Percentiles rank a stretch among this genome's conserved stretches.
These are phyloP conservation scores for Tenthredo amoena DNA, from an alignment of 2,888 invertebrate genomes.

Conservation along the genomic window DNA sequence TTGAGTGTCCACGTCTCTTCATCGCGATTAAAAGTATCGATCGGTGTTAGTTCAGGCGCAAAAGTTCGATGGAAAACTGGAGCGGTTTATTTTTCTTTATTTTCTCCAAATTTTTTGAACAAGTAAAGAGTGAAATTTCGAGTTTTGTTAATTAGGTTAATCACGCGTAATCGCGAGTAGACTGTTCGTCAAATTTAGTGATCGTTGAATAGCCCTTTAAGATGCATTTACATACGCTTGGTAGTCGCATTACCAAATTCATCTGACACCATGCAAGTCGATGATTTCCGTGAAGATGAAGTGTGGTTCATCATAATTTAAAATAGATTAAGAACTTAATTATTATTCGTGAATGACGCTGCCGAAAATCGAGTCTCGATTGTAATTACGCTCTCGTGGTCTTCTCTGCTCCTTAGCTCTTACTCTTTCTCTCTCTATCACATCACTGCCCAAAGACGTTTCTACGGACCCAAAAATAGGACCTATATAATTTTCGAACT, in stretches of 20 bases:
- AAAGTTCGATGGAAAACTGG: background rate
- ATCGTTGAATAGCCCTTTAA: background rate
- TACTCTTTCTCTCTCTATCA: conserved; percentile 10
- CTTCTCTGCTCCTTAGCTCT: conserved; percentile 11
- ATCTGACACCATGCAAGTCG: background rate
- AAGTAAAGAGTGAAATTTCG: background rate
- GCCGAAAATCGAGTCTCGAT: conserved; percentile 52
- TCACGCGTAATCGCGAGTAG: background rate
- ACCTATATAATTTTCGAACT: conserved; percentile 49
- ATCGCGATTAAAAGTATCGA: background rate
- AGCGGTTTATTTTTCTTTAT: background rate
- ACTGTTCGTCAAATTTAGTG: background rate
- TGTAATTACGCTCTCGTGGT: conserved; percentile 39
- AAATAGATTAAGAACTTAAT: conserved; percentile 56
- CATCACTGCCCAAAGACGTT: conserved; percentile 22
- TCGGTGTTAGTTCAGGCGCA: background rate
- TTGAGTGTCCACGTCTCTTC: background rate
- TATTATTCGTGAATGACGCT: conserved; percentile 53
- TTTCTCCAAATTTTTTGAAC: background rate
- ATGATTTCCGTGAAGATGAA: conserved; percentile 1
- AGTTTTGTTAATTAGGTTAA: background rate
- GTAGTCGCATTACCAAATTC: background rate
- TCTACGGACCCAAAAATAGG: conserved; percentile 43
- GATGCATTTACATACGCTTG: background rate
- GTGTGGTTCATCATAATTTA: conserved; percentile 55